Evolutionary conservation across 2,113 vertebrate species (phyloP).

Genomic region (Dromiciops gliroides): DNA sequence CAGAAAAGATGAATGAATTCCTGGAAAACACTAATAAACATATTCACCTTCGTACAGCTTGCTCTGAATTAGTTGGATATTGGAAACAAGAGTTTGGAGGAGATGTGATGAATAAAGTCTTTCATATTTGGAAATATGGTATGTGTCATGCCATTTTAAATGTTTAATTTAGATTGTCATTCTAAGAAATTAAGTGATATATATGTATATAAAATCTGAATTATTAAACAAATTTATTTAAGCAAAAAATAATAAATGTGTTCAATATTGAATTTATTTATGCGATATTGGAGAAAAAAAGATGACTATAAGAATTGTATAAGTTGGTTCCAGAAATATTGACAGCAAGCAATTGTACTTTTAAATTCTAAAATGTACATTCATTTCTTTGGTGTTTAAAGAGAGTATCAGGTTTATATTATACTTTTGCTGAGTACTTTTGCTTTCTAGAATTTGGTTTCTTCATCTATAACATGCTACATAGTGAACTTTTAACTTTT

Average conservation of each 20-base stretch:
- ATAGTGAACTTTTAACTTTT: background rate
- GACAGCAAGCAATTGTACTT: background rate
- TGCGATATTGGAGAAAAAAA: background rate
- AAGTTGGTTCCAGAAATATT: background rate
- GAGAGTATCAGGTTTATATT: background rate
- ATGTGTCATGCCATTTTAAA: constrained; percentile 62
- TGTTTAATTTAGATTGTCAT: constrained; percentile 20
- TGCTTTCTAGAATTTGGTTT: background rate
- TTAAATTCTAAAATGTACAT: background rate
- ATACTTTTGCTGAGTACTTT: background rate
- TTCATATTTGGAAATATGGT: constrained; percentile 96
- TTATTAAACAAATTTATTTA: background rate
- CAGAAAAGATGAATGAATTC: constrained; percentile 89
- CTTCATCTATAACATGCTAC: background rate
- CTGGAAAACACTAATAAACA: constrained; percentile 87
- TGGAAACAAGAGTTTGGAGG: constrained; percentile 92
- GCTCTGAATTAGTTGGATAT: constrained; percentile 91
- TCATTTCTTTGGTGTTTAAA: background rate
- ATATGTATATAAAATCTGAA: background rate
- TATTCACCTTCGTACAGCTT: constrained; percentile 88
- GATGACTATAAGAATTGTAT: background rate
- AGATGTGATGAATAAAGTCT: constrained; percentile 89
- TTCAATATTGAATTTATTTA: background rate
- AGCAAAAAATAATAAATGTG: background rate
- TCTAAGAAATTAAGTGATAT: background rate